These are phyloP conservation scores for Tenebrosternarchus preto DNA, from an alignment of 2,113 vertebrate genomes.

Conservation along the genomic window DNA sequence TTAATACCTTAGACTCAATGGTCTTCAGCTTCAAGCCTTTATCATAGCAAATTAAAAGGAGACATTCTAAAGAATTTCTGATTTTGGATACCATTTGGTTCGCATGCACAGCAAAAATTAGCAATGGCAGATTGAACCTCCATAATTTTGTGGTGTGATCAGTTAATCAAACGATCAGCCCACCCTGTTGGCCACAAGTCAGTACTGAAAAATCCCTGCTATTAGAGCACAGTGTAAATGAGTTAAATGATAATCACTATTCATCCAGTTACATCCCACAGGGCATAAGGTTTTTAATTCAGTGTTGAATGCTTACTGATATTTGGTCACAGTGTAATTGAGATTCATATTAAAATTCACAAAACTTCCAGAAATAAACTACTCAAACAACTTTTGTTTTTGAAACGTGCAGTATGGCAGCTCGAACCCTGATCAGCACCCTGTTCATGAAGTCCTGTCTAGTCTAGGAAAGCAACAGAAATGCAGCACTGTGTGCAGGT, in stretches of 20 bases:
- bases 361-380: too few relatives aligned
- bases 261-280: neutral
- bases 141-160: neutral
- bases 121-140: neutral
- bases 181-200: neutral
- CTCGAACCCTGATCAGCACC: too few relatives aligned
- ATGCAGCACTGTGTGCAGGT: neutral
- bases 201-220: constrained; percentile 4
- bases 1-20: constrained; percentile 11
- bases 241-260: neutral
- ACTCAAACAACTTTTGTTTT: too few relatives aligned
- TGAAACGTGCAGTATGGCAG: too few relatives aligned
- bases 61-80: neutral
- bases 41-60: constrained; percentile 1
- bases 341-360: too few relatives aligned
- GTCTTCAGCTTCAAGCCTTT: constrained; percentile 14
- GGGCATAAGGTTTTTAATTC: neutral
- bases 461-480: neutral
- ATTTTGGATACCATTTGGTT: constrained; percentile 1
- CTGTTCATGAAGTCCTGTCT: neutral
- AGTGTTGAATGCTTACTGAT: too few relatives aligned
- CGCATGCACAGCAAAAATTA: neutral
- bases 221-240: constrained; percentile 11
- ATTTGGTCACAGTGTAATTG: too few relatives aligned
- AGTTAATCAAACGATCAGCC: neutral